Conservation (phyloP, 53 echinoderm and acorn worm genomes). For the Apostichopus leukothele region DNA sequence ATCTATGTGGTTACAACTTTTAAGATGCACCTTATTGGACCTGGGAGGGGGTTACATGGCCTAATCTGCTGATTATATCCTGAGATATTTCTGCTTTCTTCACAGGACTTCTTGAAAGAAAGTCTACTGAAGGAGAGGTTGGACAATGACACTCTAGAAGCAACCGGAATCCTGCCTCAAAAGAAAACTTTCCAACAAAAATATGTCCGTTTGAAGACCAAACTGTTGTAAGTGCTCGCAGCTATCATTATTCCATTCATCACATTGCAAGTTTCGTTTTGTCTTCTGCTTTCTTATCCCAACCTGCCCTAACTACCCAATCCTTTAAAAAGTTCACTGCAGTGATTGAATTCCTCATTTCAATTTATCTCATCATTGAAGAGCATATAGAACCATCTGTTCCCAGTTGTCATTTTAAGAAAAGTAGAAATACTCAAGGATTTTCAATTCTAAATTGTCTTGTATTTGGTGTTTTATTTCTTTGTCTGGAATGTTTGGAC, state of each 20-base stretch:
- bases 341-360: neutral
- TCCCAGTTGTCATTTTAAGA: no score
- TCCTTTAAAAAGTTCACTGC: neutral
- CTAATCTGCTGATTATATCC: no score
- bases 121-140: slow-evolving; percentile 81
- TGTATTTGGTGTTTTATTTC: no score
- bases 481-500: no score
- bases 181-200: slow-evolving; percentile 80
- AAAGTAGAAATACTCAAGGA: no score
- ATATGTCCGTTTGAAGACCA: slow-evolving; percentile 97
- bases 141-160: slow-evolving; percentile 87
- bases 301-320: neutral
- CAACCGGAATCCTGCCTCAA: slow-evolving; percentile 67
- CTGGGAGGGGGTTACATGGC: no score
- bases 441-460: no score
- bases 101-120: slow-evolving; percentile 70
- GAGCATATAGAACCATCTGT: no score
- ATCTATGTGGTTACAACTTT: no score
- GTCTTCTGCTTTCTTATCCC: neutral
- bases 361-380: neutral
- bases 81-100: neutral
- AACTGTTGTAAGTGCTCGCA: slow-evolving; percentile 81
- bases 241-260: no score
- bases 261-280: no score
- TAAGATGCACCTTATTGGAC: no score